phyloP scores from a whole-genome alignment of 2,888 invertebrate genomes.

The Iphiclides podalirius region DNA sequence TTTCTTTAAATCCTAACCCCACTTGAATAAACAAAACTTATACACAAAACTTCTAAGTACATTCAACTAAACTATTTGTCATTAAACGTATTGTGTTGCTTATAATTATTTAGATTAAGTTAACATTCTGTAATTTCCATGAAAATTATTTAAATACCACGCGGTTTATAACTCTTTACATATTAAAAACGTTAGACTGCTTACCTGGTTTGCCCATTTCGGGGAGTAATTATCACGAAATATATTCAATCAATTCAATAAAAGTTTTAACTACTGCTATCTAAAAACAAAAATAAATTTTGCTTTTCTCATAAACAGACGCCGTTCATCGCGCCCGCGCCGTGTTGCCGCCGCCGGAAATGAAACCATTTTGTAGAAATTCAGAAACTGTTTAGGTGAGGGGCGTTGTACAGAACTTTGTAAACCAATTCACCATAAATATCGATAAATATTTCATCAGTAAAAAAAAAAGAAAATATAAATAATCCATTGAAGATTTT shows the following conservation, averaged over 20 bases:
- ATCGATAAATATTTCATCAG: background rate
- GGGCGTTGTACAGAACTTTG: background rate
- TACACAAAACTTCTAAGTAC: too few relatives aligned
- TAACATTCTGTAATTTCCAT: too few relatives aligned
- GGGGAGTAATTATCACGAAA: conserved; percentile 18
- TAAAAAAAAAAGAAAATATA: too few relatives aligned
- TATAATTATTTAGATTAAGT: too few relatives aligned
- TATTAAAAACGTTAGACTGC: conserved; percentile 25
- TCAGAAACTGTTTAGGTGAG: conserved; percentile 9
- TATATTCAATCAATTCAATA: conserved; percentile 19
- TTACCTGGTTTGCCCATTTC: conserved; percentile 71
- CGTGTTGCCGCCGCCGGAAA: conserved; percentile 58
- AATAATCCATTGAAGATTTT: too few relatives aligned
- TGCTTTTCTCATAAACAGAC: conserved; percentile 47
- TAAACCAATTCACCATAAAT: background rate
- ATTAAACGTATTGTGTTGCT: too few relatives aligned
- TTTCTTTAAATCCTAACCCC: background rate
- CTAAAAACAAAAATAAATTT: conserved; percentile 57
- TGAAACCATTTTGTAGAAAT: conserved; percentile 48
- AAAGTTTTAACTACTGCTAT: conserved; percentile 33
- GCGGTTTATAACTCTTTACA: conserved; percentile 37
- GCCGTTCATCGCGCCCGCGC: conserved; percentile 52
- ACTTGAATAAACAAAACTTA: too few relatives aligned
- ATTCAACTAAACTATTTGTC: too few relatives aligned
- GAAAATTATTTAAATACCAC: conserved; percentile 31